Evolutionary conservation across 2,797 vertebrate genomes (phyloP).

Genomic region (Balearica regulorum): DNA sequence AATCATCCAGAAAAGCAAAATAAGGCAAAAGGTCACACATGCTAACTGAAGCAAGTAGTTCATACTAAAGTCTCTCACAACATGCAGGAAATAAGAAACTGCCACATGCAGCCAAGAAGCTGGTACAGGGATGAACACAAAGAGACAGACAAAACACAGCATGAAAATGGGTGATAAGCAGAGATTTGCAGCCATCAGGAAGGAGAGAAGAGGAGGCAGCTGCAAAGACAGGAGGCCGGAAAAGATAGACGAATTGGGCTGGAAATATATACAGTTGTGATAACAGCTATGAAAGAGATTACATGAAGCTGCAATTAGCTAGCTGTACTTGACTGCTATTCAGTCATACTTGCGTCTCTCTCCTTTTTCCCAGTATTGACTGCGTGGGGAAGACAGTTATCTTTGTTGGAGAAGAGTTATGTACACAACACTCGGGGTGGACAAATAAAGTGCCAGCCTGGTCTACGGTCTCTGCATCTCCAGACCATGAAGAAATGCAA

Average conservation of each 20-base stretch:
- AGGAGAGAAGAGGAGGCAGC: conserved; percentile 71
- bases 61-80: conserved; percentile 43
- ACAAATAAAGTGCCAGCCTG: background rate
- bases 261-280: conserved; percentile 63
- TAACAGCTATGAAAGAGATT: conserved; percentile 14
- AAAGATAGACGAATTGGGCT: conserved; percentile 62
- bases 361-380: background rate
- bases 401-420: background rate
- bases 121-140: conserved; percentile 61
- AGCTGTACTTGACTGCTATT: background rate
- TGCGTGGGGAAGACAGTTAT: background rate
- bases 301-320: conserved; percentile 57
- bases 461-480: background rate
- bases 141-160: conserved; percentile 71
- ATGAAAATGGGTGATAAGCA: conserved; percentile 76
- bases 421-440: background rate
- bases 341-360: conserved; percentile 19
- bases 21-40: conserved; percentile 65
- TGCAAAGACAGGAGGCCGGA: conserved; percentile 69
- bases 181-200: conserved; percentile 70
- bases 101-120: conserved; percentile 35
- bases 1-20: conserved; percentile 67
- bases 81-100: conserved; percentile 19
- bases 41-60: conserved; percentile 30
- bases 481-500: background rate